A percentile compares a stretch with the other conserved stretches of the same genome.
Evolutionary conservation across 2,888 invertebrate genomes (phyloP).

Genomic region (Dichetophora obliterata): DNA sequence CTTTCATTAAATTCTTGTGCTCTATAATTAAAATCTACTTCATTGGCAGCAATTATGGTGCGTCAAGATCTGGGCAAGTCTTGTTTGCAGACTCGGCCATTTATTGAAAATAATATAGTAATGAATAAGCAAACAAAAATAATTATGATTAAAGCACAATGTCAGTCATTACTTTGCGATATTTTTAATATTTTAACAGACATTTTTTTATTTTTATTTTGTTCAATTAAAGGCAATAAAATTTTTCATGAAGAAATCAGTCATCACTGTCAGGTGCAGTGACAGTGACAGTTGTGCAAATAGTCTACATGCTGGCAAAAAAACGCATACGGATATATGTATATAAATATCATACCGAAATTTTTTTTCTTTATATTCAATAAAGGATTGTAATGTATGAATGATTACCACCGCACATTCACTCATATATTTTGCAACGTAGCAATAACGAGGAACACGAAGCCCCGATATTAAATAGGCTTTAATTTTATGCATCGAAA

Average conservation of each 20-base stretch:
- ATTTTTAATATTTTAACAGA: too few relatives aligned
- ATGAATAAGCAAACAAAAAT: neutral
- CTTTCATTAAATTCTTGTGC: too few relatives aligned
- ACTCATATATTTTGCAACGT: too few relatives aligned
- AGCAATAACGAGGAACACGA: too few relatives aligned
- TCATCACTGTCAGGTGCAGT: slow-evolving; percentile 40
- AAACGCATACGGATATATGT: neutral
- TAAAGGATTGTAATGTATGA: neutral
- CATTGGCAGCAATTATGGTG: neutral
- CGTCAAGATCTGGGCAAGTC: too few relatives aligned
- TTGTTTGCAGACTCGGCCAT: too few relatives aligned
- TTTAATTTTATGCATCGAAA: too few relatives aligned
- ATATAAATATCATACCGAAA: neutral
- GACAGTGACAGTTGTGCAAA: slow-evolving; percentile 25
- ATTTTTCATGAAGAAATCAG: slow-evolving; percentile 29
- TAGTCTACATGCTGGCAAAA: slow-evolving; percentile 9
- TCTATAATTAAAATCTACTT: neutral
- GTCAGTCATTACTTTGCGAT: too few relatives aligned
- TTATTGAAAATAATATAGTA: too few relatives aligned
- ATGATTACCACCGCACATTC: neutral
- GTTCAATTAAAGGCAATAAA: neutral
- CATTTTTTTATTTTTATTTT: too few relatives aligned
- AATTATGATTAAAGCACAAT: neutral
- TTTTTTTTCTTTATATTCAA: neutral
- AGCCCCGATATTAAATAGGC: too few relatives aligned